Evolutionary conservation across 2,797 vertebrate species (phyloP).

Genomic region (Malacoraja senta): DNA sequence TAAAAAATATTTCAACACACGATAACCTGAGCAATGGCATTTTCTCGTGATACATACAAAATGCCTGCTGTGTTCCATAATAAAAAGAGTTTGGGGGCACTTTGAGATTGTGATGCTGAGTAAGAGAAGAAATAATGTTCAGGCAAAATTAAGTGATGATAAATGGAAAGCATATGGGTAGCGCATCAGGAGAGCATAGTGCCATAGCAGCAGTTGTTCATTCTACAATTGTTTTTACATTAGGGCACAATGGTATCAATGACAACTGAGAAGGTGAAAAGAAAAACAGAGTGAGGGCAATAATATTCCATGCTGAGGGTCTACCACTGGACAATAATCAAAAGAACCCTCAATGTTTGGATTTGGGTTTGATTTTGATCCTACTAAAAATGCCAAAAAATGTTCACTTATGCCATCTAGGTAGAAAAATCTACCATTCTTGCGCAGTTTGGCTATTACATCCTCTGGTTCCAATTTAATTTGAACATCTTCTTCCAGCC

Average conservation of each 20-base stretch:
- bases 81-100: neutral
- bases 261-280: neutral
- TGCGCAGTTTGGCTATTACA: neutral
- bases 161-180: neutral
- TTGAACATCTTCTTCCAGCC: neutral
- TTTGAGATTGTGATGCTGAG: neutral
- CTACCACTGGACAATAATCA: neutral
- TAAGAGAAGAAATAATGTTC: neutral
- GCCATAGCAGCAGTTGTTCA: neutral
- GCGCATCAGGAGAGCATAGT: no score
- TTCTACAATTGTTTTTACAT: neutral
- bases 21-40: neutral
- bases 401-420: no score
- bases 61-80: neutral
- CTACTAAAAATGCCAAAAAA: no score
- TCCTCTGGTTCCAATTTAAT: neutral
- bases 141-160: neutral
- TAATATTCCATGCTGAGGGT: neutral
- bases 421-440: no score
- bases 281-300: neutral
- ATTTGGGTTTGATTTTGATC: neutral
- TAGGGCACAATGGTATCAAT: neutral
- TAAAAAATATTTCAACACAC: neutral
- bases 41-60: neutral
- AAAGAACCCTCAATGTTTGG: neutral